phyloP scores from a whole-genome alignment of 1,140 invertebrate species.

The Drosophila tsacasi region DNA sequence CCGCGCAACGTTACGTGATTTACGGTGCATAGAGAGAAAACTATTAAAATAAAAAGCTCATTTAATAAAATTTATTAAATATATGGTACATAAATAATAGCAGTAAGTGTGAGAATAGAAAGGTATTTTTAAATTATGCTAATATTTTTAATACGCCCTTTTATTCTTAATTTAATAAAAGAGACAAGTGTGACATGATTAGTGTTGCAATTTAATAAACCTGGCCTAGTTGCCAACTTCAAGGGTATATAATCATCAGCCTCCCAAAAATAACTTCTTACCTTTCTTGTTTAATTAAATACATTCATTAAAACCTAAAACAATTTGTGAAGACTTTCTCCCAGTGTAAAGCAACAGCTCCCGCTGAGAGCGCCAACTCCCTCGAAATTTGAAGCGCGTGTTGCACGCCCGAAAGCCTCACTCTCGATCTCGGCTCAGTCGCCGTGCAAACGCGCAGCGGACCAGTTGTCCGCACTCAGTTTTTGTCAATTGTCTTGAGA shows the following conservation, averaged over 20 bases:
- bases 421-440: slow-evolving; percentile 72
- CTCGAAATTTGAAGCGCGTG: slow-evolving; percentile 47
- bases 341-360: slow-evolving; percentile 7
- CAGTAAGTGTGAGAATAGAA: too few species aligned
- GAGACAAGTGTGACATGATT: too few species aligned
- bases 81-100: too few species aligned
- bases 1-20: slow-evolving; percentile 65
- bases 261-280: not conserved
- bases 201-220: too few species aligned
- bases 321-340: not conserved
- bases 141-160: too few species aligned
- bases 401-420: slow-evolving; percentile 54
- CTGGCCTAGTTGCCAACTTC: too few species aligned
- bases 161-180: too few species aligned
- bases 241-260: too few species aligned
- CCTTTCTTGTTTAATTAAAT: not conserved
- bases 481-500: not conserved
- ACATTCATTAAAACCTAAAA: not conserved
- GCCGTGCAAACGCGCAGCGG: slow-evolving; percentile 51
- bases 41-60: not conserved
- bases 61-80: not conserved
- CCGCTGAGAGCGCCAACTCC: slow-evolving; percentile 5
- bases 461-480: slow-evolving; percentile 54
- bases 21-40: slow-evolving; percentile 16
- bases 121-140: too few species aligned